Evolutionary conservation across 2,797 vertebrate genomes (phyloP).

Genomic region (Hippocampus kuda): DNA sequence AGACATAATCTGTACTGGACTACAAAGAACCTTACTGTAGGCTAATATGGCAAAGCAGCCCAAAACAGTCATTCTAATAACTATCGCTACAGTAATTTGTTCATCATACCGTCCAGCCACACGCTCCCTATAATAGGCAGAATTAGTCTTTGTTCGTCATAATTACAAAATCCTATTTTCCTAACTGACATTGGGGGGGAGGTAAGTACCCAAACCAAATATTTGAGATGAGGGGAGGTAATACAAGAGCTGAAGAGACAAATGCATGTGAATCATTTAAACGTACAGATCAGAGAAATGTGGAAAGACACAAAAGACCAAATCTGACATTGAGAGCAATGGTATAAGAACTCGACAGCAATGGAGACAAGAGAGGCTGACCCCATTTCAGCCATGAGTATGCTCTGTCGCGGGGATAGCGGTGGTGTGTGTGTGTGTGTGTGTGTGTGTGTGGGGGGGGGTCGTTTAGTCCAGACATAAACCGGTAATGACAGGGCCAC

Average conservation of each 20-base stretch:
- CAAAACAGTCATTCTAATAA: constrained; percentile 21
- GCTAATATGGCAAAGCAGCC: constrained; percentile 27
- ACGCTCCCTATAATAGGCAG: constrained; percentile 32
- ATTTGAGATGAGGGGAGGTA: constrained; percentile 19
- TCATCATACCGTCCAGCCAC: constrained; percentile 18
- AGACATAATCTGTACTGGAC: not conserved
- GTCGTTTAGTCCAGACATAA: constrained; percentile 34
- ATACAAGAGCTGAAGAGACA: constrained; percentile 15
- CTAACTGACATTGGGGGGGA: constrained; percentile 15
- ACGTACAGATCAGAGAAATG: constrained; percentile 18
- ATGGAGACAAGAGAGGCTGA: constrained; percentile 39
- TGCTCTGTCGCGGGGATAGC: constrained; percentile 18
- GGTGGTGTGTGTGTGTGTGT: too few relatives aligned
- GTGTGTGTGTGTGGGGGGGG: not conserved
- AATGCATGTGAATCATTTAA: constrained; percentile 17
- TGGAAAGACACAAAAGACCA: constrained; percentile 9
- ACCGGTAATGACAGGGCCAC: constrained; percentile 52
- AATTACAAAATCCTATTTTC: constrained; percentile 45
- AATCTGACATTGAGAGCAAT: constrained; percentile 29
- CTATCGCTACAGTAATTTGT: constrained; percentile 26
- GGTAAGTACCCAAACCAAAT: constrained; percentile 12
- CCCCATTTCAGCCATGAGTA: constrained; percentile 55
- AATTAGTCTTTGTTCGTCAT: constrained; percentile 57
- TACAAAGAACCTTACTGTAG: constrained; percentile 6
- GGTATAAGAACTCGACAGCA: constrained; percentile 20